Base-by-base conservation (phyloP, 2,797 vertebrate genomes). In the Coilia nasus region DNA sequence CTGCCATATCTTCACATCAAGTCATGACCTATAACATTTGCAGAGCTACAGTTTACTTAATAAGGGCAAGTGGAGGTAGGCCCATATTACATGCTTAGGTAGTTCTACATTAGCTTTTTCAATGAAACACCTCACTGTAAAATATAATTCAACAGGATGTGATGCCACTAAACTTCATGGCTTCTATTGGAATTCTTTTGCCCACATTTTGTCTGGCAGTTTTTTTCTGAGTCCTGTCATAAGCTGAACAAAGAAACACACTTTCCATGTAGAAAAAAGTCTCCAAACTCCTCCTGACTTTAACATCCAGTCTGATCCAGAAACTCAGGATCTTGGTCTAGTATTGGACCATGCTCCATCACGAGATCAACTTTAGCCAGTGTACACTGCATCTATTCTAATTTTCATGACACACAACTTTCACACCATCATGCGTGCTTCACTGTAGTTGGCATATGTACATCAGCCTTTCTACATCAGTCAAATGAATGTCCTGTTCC, bases 291-390 rank as follows among this genome's bases (percentile, higher is more conserved):
- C 62, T 64, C 28, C 64, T 71, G 64, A 71, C 12, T 3, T 67
- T 25, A 67, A 67, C 62, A 25, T 67, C 62, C 62, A 71, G 64
- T 25, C 64, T 71, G 64, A 71, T 71, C 64, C 25, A 31, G 25
- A 28, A 71, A 71, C 28, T 71, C 12, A 31, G 62, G 62, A 67
- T 28, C 25, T 28, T 67, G 25, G 64, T 28, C 25, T 31, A 67
- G 31, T 17, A 67, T 64, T 64, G 60, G 60, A 25, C 31, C 64
- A 67, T 31, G 64, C 64, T 28, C 12, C 64, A 67, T 11, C 11
- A 12, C 15, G 28, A 67, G 12, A 67, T 71, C 64, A 31, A 17
- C 64, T 71, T 12, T 71, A 35, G 28, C 17, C 28, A 71, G 14
- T 64, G 21, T 59, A n/a, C 25, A 64, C n/a, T 31, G 64, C 31